Evolutionary conservation across 64 coral and sea anemone genomes (phyloP), one percentile per base, ranked within the genome.

Genomic region (Porites lutea): DNA sequence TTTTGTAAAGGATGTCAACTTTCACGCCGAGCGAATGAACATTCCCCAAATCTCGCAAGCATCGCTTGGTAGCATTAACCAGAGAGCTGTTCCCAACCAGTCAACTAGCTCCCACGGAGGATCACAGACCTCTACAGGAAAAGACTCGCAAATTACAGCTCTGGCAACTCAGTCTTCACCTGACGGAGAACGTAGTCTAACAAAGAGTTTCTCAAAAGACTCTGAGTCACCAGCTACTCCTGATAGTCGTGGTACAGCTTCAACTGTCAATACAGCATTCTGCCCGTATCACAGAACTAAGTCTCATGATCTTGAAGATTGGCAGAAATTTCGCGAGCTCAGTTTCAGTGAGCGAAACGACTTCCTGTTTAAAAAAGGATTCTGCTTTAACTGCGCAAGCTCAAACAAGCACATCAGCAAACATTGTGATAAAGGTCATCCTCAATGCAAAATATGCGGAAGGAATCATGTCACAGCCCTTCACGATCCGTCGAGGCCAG

Each of bases 21-120:
- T 82, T 48, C 89, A 81, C 62, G 78, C 89, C 7, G 77, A 91
- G 11, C 78, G 89, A 16, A 82, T 91, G 78, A 91, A 91, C 78
- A 91, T 91, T 57, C 89, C 89, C 8, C 89, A 91, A 71, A 67
- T 91, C 60, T 14, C 65, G 43, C 72, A 73, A 73, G 46, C 45
- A 43, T 43, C 23, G 46, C 3, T 44, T 44, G 45, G 13, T 73
- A 73, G 45, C 23, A 44, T 23, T 43, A 73, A 73, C 23, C 43
- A 73, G 27, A 48, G 45, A 43, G 46, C 23, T 73, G 13, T 43
- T 5, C 52, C 52, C 52, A 54, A 9, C 4, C 52, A 54, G 52
- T 54, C 52, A 54, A 9, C 9, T 54, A 9, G 52, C 9, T 54
- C 9, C 52, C 52, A 9, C 52, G 9, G 9, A 54, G 52, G 52